Evolutionary conservation across 2,113 vertebrate species (phyloP).

Genomic region (Aptenodytes forsteri): DNA sequence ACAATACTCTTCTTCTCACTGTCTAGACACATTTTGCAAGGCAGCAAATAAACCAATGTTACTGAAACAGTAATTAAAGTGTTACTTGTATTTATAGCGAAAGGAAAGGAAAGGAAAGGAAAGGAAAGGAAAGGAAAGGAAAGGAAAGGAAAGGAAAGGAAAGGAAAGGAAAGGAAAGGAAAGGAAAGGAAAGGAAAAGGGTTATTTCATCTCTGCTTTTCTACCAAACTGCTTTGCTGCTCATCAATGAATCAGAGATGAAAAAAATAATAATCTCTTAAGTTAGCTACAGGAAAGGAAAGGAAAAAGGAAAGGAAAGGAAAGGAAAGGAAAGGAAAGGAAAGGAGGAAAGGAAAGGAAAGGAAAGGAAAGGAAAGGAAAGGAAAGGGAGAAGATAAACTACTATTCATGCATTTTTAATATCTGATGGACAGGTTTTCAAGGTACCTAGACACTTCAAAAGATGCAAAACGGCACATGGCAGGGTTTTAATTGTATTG

Average conservation of each 20-base stretch:
- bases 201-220: no score
- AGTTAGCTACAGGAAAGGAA: fast-evolving
- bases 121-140: fast-evolving
- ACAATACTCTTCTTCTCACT: background rate
- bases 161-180: no score
- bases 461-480: background rate
- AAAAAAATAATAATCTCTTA: no score
- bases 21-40: background rate
- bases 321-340: background rate
- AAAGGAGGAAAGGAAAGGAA: background rate
- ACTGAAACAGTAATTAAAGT: background rate
- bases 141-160: no score
- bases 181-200: background rate
- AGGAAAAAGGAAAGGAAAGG: no score
- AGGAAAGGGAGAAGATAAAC: background rate
- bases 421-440: background rate
- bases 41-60: background rate
- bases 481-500: background rate
- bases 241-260: no score
- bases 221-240: no score
- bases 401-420: background rate
- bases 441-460: background rate
- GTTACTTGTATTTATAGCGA: background rate
- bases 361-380: no score
- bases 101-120: background rate